Evolutionary conservation across 2,797 vertebrate genomes (phyloP), one percentile per base, ranked within the genome.

Genomic region (Poeciliopsis presidionis): DNA sequence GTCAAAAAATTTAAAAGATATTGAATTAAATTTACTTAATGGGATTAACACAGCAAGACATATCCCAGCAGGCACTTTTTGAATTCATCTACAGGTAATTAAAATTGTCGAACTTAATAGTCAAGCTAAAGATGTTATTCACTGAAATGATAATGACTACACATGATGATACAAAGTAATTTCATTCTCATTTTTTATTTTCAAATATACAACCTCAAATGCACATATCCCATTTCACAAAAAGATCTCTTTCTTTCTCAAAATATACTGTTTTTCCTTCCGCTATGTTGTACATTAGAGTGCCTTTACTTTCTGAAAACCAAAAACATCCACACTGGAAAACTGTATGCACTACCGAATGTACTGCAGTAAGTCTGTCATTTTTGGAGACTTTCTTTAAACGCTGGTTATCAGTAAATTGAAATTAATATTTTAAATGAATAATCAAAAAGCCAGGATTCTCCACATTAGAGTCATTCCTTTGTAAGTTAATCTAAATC

Each of bases 161-260:
- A 45, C 41, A 43, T 11, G 20, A 67, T 13, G 41, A 14, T 39
- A 70, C 41, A 70, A n/a, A 51, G 13, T 73, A 18, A 18, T 39
- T 36, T 39, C 18, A 22, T 51, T 33, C 7, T 51, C 2, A 16
- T 51, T 73, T 49, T 73, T 36, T 73, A 33, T 73, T 73, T 67
- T 86, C 80, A 86, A 84, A 86, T 83, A 33, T 85, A 91, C 80
- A 85, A 53, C 84, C 53, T 80, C 69, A 75, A 85, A 85, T 85
- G 81, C 79, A 89, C 80, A 84, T 51, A 84, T 61, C 14, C 79
- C 67, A 74, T 51, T 72, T 36, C 70, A 74, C 74, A 59, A 80
- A 22, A 39, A 80, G 39, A 82, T 80, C 69, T 61, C 70, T 12
- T n/a, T 70, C 25, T 70, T n/a, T 45, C 67, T 14, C 25, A n/a